phyloP scores from a whole-genome alignment of 2,888 invertebrate species.

The Ophonus ardosiacus region DNA sequence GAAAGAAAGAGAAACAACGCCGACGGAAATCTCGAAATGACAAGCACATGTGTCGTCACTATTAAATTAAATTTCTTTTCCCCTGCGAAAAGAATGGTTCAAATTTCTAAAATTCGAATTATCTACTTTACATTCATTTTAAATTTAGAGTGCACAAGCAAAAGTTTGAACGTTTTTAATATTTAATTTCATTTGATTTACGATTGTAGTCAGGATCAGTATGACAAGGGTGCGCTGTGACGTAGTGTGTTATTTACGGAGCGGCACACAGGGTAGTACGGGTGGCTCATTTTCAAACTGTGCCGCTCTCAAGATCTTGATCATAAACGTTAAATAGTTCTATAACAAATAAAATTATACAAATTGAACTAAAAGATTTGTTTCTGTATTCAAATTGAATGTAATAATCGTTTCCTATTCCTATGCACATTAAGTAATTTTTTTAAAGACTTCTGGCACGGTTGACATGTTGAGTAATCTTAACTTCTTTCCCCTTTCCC shows the following conservation, averaged over 20 bases:
- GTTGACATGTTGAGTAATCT: too few species aligned
- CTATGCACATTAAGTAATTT: too few species aligned
- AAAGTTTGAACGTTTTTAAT: slow-evolving; percentile 76
- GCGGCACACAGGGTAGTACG: slow-evolving; percentile 53
- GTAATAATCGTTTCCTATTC: too few species aligned
- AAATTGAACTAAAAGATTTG: too few species aligned
- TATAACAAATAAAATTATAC: too few species aligned
- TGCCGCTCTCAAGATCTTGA: too few species aligned
- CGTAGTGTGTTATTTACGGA: slow-evolving; percentile 34
- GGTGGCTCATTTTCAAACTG: background rate
- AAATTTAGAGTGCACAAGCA: slow-evolving; percentile 75
- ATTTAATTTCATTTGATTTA: slow-evolving; percentile 77
- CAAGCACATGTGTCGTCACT: slow-evolving; percentile 75
- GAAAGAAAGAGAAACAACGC: slow-evolving; percentile 62
- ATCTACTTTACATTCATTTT: slow-evolving; percentile 77
- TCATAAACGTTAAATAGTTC: too few species aligned
- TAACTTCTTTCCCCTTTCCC: too few species aligned
- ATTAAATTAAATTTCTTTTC: slow-evolving; percentile 76
- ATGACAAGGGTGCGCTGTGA: slow-evolving; percentile 66
- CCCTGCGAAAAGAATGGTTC: slow-evolving; percentile 74
- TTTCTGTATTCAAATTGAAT: too few species aligned
- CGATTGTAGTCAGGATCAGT: slow-evolving; percentile 74
- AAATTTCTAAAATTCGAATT: slow-evolving; percentile 77
- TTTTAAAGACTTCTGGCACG: too few species aligned
- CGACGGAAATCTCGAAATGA: slow-evolving; percentile 73